Evolutionary conservation across 2,797 vertebrate species (phyloP).

Genomic region (Chrysolophus pictus): DNA sequence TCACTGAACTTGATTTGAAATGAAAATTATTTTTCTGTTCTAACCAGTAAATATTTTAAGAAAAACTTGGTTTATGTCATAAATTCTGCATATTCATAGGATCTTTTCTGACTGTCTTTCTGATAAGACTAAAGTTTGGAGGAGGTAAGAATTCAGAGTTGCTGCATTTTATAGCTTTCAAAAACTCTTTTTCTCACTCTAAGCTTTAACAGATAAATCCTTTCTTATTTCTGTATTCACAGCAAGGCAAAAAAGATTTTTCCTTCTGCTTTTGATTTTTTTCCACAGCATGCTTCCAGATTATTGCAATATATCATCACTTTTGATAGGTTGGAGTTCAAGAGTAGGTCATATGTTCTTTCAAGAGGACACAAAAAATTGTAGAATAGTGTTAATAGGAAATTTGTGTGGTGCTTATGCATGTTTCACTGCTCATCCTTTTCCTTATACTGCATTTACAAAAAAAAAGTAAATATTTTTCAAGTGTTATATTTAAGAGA

Average conservation of each 20-base stretch:
- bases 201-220: background rate
- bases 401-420: constrained; percentile 8
- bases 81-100: background rate
- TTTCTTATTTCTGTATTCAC: background rate
- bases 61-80: background rate
- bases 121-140: background rate
- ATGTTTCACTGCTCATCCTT: constrained; percentile 42
- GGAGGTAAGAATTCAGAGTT: background rate
- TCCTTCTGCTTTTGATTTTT: constrained; percentile 10
- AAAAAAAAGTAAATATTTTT: constrained; percentile 3
- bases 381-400: background rate
- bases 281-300: constrained; percentile 7
- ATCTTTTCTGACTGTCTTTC: background rate
- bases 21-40: background rate
- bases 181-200: background rate
- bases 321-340: constrained; percentile 22
- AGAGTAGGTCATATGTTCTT: constrained; percentile 41
- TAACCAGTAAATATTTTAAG: background rate
- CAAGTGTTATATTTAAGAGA: constrained; percentile 12
- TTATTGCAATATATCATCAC: constrained; percentile 37
- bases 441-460: background rate
- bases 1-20: background rate
- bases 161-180: background rate
- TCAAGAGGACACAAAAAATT: constrained; percentile 13
- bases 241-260: background rate